Evolutionary conservation across 2,113 vertebrate species (phyloP).

Genomic region (Neoarius graeffei): DNA sequence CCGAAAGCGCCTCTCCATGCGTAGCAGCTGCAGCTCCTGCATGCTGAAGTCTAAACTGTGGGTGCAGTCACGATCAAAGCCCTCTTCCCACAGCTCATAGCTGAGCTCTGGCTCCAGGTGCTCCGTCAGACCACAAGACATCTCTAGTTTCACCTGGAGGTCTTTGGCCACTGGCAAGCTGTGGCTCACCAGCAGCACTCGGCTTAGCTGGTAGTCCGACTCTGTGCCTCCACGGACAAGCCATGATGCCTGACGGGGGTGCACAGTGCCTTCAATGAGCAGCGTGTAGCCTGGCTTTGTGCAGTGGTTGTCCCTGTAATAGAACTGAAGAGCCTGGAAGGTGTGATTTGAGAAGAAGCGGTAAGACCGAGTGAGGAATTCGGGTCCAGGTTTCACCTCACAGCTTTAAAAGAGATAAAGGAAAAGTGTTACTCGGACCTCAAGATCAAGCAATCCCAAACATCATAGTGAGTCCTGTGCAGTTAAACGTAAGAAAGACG

Average conservation of each 20-base stretch:
- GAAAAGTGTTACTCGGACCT: neutral
- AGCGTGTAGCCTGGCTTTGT: slow-evolving; percentile 80
- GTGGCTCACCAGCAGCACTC: slow-evolving; percentile 76
- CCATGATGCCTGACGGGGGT: slow-evolving; percentile 84
- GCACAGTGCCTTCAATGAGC: slow-evolving; percentile 79
- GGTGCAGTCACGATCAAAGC: slow-evolving; percentile 76
- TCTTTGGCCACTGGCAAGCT: slow-evolving; percentile 66
- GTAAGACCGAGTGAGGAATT: slow-evolving; percentile 86
- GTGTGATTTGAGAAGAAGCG: slow-evolving; percentile 81
- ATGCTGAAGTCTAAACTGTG: slow-evolving; percentile 82
- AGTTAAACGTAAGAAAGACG: neutral
- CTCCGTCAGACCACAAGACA: slow-evolving; percentile 64
- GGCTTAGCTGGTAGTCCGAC: slow-evolving; percentile 80
- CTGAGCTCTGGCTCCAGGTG: slow-evolving; percentile 74
- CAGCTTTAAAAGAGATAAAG: slow-evolving; percentile 69
- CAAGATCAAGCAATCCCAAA: neutral
- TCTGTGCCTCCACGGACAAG: slow-evolving; percentile 84
- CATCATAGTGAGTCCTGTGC: neutral
- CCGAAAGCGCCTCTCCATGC: slow-evolving; percentile 81
- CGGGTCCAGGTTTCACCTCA: slow-evolving; percentile 84
- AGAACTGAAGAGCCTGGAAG: slow-evolving; percentile 85
- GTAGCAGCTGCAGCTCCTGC: slow-evolving; percentile 84
- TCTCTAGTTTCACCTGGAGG: slow-evolving; percentile 74
- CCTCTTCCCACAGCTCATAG: slow-evolving; percentile 79
- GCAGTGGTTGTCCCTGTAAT: slow-evolving; percentile 81